Evolutionary conservation across 2,797 vertebrate genomes (phyloP).

Genomic region (Paramormyrops hopkinsi): DNA sequence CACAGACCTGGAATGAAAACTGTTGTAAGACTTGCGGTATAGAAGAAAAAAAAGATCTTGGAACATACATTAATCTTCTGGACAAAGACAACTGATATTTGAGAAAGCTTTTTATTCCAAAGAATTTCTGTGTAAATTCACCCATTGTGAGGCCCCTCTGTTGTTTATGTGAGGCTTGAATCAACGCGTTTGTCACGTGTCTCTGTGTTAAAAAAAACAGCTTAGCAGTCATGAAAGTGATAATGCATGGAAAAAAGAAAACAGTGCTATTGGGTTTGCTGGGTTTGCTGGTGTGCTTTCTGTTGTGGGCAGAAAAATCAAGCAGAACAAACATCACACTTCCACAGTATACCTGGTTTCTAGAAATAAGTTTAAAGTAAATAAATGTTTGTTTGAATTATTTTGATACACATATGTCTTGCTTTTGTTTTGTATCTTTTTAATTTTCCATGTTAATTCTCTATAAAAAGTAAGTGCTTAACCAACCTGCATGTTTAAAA

Average conservation of each 20-base stretch:
- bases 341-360: constrained; percentile 5
- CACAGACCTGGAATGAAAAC: constrained; percentile 37
- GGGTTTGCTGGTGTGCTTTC: constrained; percentile 39
- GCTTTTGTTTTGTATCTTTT: neutral
- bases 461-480: neutral
- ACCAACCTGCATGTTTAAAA: neutral
- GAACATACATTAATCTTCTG: constrained; percentile 32
- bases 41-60: constrained; percentile 8
- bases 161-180: constrained; percentile 33
- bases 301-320: constrained; percentile 28
- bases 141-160: constrained; percentile 28
- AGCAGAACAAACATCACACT: constrained; percentile 22
- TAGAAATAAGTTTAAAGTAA: constrained; percentile 9
- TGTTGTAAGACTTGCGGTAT: constrained; percentile 29
- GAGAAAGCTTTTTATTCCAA: constrained; percentile 29
- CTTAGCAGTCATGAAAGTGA: constrained; percentile 46
- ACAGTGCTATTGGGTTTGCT: constrained; percentile 30
- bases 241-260: constrained; percentile 38
- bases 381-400: constrained; percentile 2
- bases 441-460: neutral
- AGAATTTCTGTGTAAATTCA: constrained; percentile 26
- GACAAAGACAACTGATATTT: constrained; percentile 41
- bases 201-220: constrained; percentile 32
- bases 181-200: constrained; percentile 39
- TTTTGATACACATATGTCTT: neutral